phyloP scores from a whole-genome alignment of 2,113 vertebrate genomes.

The Accipiter cooperii region DNA sequence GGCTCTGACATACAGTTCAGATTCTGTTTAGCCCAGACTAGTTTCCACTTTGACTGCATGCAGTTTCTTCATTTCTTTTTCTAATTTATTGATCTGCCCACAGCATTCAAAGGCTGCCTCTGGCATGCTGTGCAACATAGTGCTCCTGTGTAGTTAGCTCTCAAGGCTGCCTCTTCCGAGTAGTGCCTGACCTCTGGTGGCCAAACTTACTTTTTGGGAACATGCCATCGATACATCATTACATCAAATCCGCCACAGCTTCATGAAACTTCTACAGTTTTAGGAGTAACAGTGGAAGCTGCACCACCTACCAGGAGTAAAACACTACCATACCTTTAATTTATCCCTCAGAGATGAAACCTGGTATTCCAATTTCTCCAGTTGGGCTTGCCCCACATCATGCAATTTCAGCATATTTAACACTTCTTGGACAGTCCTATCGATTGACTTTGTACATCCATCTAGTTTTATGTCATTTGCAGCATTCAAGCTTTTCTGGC shows the following conservation, averaged over 20 bases:
- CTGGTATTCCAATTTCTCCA: slow-evolving; percentile 76
- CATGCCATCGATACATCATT: rapidly evolving
- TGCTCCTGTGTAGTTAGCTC: rapidly evolving
- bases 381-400: slow-evolving; percentile 4
- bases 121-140: not conserved
- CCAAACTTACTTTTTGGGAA: not conserved
- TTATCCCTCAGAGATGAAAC: slow-evolving; percentile 75
- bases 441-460: not conserved
- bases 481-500: not conserved
- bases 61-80: not conserved
- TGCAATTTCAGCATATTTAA: slow-evolving; percentile 59
- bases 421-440: slow-evolving; percentile 73
- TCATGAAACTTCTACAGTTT: not conserved
- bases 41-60: not conserved
- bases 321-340: slow-evolving; percentile 74
- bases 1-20: not conserved
- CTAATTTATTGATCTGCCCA: too few species aligned
- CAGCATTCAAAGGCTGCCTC: not conserved
- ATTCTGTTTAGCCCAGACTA: too few species aligned
- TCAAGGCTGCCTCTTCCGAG: not conserved
- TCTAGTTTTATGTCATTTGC: not conserved
- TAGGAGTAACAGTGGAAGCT: not conserved
- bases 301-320: not conserved
- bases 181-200: not conserved
- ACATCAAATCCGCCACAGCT: rapidly evolving